Base-by-base conservation (phyloP, 2,113 vertebrate species). In the Nerophis lumbriciformis region DNA sequence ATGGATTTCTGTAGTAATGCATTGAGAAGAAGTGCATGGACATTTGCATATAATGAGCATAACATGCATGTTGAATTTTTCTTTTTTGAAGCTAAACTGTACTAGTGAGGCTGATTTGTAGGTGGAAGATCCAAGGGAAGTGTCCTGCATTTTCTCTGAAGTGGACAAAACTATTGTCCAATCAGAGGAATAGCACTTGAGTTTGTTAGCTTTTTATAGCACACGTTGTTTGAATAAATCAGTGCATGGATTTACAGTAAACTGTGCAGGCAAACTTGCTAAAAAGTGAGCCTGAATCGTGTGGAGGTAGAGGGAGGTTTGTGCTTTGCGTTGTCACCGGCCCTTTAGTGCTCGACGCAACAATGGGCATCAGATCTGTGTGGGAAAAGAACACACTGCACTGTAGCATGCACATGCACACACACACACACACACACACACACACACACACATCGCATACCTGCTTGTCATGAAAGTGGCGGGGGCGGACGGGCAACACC, bases 321-420 rank as follows among this genome's bases (percentile, higher is more conserved):
- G 47, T 54, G 80, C 83, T 86, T 77, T 83, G 84, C 82, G 82
- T 81, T 85, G 81, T 86, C 85, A 82, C 66, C 81, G 66, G 48
- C 63, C 86, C 83, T 89, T 85, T 85, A 82, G 77, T 83, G 76
- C 59, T 21, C 7, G 77, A 61, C 69, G 66, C 66, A 47, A 65
- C 52, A 52, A 56, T 42, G 66, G 83, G 83, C 69, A 88, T 80
- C 75, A 82, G 88, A 88, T 89, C 85, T 76, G 85, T 88, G 87
- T 89, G 89, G 88, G 89, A 88, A 88, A 80, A 79, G 73, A 65
- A 71, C 68, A 63, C 73, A 64, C 62, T 67, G 65, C 63, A 61
- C 59, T 48, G 71, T 48, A 56, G 52, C 66, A 5, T 2, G 38
- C 38, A n/a, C n/a, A n/a, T n/a, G n/a, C n/a, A 9, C 52, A 53